These are phyloP conservation scores for Cervus canadensis DNA, from an alignment of 2,113 vertebrate genomes.

Conservation along the genomic window DNA sequence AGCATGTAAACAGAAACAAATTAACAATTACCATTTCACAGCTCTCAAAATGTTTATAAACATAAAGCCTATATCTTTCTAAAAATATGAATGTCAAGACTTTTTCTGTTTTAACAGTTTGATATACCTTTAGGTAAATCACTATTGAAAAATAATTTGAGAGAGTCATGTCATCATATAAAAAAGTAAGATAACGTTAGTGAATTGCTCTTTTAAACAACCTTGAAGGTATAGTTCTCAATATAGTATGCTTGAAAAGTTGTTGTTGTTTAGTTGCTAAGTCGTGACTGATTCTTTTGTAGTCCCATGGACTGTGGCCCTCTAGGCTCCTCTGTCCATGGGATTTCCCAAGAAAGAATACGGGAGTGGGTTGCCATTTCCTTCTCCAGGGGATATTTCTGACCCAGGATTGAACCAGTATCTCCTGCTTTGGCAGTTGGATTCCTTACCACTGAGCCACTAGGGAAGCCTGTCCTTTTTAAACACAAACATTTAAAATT, in stretches of 20 bases:
- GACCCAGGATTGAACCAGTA: not conserved
- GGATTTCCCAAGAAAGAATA: not conserved
- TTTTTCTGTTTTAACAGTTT: conserved; percentile 36
- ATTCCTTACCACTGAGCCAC: not conserved
- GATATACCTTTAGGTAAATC: conserved; percentile 34
- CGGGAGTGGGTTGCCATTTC: not conserved
- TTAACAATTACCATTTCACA: conserved; percentile 64
- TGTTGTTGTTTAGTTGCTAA: not conserved
- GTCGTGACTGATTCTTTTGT: not conserved
- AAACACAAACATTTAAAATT: not conserved
- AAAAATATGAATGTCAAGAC: conserved; percentile 35
- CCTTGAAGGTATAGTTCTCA: not conserved
- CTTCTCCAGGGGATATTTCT: not conserved
- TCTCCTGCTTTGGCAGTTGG: not conserved
- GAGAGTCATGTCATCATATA: not conserved
- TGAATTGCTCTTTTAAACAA: not conserved
- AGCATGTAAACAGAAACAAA: conserved; percentile 63
- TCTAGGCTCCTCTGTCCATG: not conserved
- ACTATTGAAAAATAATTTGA: conserved; percentile 46
- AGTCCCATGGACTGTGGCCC: not conserved
- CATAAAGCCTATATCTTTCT: conserved; percentile 44
- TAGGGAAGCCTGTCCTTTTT: not conserved
- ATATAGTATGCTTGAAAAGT: not conserved
- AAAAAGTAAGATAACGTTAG: conserved; percentile 17
- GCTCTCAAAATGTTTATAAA: conserved; percentile 68